Evolutionary conservation across 2,113 vertebrate species (phyloP).

Genomic region (Oreotrochilus melanogaster): DNA sequence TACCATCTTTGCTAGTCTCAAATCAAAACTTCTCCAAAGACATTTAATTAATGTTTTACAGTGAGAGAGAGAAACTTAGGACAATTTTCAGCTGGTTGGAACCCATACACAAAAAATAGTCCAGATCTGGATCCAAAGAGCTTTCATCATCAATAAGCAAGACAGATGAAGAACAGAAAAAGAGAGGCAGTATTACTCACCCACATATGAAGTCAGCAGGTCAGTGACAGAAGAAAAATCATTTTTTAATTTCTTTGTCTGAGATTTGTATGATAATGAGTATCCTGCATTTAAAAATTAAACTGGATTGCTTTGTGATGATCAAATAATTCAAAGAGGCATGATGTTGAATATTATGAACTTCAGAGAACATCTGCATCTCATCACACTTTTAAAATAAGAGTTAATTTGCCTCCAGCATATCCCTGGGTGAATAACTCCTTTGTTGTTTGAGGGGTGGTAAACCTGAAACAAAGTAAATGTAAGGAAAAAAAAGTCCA

Average conservation of each 20-base stretch:
- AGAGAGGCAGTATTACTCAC: background rate
- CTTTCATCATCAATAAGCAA: background rate
- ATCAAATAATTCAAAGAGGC: background rate
- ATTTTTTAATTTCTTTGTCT: background rate
- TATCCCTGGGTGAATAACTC: background rate
- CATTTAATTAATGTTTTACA: background rate
- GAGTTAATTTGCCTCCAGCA: background rate
- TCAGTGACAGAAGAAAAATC: background rate
- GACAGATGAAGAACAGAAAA: background rate
- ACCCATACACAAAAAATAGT: background rate
- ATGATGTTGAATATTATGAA: background rate
- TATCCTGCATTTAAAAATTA: background rate
- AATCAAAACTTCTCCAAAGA: background rate
- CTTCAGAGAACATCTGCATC: background rate
- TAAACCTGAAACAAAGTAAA: background rate
- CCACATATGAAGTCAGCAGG: background rate
- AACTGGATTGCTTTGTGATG: background rate
- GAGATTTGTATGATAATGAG: background rate
- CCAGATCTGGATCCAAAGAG: background rate
- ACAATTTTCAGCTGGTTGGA: background rate
- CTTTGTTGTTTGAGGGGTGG: background rate
- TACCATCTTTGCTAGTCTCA: background rate
- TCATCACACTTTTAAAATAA: background rate
- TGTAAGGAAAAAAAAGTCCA: background rate
- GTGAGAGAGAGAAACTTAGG: background rate